Base-by-base conservation (phyloP, 1,140 invertebrate species). In the Drosophila ambigua region DNA sequence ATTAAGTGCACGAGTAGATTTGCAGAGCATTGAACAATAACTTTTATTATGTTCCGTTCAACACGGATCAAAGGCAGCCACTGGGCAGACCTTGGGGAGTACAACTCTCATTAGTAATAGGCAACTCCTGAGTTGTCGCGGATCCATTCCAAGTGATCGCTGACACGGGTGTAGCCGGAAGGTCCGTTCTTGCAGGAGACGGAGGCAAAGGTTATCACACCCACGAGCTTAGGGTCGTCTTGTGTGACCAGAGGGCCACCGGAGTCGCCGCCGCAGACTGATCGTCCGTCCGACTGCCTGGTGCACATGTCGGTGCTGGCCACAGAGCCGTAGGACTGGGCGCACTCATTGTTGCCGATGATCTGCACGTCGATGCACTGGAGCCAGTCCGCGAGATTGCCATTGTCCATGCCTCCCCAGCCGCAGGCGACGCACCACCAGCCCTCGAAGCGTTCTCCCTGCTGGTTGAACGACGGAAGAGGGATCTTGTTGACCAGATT, bases 201-300 rank as follows among this genome's bases (percentile, higher is more conserved):
- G 7, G 52, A 45, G 8, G 16, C 24, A 13, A 74, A 73, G 20
- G 69, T 43, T 24, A 74, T 73, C 2, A 74, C 60, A 0, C 72
- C 72, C 0, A 74, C 69, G 0, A 74, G 41, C n/a, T 51, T 61
- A 9, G 72, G 45, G 26, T 65, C 51, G 43, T 74, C 72, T 4
- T 73, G 59, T n/a, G 72, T 74, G 5, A 74, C 72, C 52, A 74
- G 26, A 4, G 72, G 72, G 13, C 72, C 94, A 50, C 94, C 94
- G 52, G 93, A 94, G 89, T 94, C 94, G 35, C 94, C 94, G 4
- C 87, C 80, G 48, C 90, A 91, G 0, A 63, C 79, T 0, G 87
- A 89, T 4, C 43, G 68, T 1, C 76, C 75, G 6, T 51, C 48
- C 0, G 64, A 41, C 0, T 46, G 61, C 5, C 71, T 63, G 5